These are phyloP conservation scores for Sabatieria punctata DNA, from an alignment of 2,888 invertebrate species.

Conservation along the genomic window DNA sequence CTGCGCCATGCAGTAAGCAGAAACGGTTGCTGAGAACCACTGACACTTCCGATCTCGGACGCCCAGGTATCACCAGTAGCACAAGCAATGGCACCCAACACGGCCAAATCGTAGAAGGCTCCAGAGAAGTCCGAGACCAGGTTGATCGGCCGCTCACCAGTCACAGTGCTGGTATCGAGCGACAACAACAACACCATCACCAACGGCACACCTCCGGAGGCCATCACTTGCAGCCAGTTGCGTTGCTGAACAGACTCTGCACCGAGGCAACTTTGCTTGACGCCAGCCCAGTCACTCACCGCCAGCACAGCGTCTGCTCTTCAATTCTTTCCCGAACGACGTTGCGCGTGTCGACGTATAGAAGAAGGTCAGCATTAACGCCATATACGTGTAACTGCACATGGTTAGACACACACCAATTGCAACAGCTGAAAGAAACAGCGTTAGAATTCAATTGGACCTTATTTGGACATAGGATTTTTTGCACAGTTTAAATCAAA, in stretches of 20 bases:
- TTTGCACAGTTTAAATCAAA: no score
- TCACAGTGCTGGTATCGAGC: slow-evolving; percentile 50
- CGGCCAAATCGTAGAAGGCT: slow-evolving; percentile 62
- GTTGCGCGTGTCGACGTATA: background rate
- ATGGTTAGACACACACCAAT: background rate
- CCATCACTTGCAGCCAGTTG: slow-evolving; percentile 72
- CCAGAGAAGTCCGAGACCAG: slow-evolving; percentile 49
- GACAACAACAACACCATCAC: slow-evolving; percentile 58
- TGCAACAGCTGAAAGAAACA: background rate
- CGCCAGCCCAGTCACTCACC: no score
- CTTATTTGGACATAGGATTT: no score
- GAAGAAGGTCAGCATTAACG: slow-evolving; percentile 2
- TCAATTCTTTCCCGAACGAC: no score
- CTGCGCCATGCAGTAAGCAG: slow-evolving; percentile 53
- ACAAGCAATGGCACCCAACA: slow-evolving; percentile 57
- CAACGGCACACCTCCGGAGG: slow-evolving; percentile 71
- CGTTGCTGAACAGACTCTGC: slow-evolving; percentile 53
- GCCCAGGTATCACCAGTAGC: slow-evolving; percentile 79
- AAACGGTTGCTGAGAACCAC: slow-evolving; percentile 49
- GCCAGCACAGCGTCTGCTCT: no score
- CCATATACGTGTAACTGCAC: background rate
- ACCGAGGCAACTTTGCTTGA: background rate
- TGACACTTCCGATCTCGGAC: slow-evolving; percentile 63
- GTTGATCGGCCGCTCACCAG: slow-evolving; percentile 58
- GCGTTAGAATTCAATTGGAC: no score